These are phyloP conservation scores for Formicarius rufipectus DNA, from an alignment of 2,113 vertebrate genomes.

Conservation along the genomic window DNA sequence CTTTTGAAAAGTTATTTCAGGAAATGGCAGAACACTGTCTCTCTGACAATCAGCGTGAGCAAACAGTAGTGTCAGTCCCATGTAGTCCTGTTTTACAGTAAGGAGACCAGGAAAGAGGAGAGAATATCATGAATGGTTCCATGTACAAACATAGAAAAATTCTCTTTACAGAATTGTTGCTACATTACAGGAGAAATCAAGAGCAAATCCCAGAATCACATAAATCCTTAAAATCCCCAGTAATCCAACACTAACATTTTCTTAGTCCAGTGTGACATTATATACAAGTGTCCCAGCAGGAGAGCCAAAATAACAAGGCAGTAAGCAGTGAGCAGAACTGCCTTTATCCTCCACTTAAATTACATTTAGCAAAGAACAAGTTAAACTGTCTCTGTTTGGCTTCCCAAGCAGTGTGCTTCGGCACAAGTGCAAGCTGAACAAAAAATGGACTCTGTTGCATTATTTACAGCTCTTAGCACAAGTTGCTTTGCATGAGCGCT, in stretches of 20 bases:
- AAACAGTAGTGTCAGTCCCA: not conserved
- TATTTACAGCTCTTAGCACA: constrained; percentile 33
- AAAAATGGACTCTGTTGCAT: not conserved
- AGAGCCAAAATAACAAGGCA: not conserved
- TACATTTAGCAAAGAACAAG: not conserved
- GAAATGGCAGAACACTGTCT: not conserved
- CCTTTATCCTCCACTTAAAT: not conserved
- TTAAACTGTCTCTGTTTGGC: not conserved
- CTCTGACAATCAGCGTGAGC: not conserved
- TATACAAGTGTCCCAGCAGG: not conserved
- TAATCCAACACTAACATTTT: not conserved
- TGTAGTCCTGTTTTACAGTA: not conserved
- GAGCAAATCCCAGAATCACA: not conserved
- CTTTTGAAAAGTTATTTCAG: not conserved
- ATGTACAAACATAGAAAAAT: not conserved
- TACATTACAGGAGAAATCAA: not conserved
- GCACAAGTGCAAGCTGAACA: not conserved
- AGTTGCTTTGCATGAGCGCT: constrained; percentile 10
- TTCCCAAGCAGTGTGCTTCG: not conserved
- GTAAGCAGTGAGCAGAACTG: not conserved
- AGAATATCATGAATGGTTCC: not conserved
- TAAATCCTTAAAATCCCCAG: not conserved
- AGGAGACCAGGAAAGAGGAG: not conserved
- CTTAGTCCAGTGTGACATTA: not conserved
- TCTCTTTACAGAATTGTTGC: not conserved